Percentiles rank a stretch among this genome's conserved stretches.
Evolutionary conservation across 2,113 vertebrate genomes (phyloP).

Genomic region (Mesitornis unicolor): DNA sequence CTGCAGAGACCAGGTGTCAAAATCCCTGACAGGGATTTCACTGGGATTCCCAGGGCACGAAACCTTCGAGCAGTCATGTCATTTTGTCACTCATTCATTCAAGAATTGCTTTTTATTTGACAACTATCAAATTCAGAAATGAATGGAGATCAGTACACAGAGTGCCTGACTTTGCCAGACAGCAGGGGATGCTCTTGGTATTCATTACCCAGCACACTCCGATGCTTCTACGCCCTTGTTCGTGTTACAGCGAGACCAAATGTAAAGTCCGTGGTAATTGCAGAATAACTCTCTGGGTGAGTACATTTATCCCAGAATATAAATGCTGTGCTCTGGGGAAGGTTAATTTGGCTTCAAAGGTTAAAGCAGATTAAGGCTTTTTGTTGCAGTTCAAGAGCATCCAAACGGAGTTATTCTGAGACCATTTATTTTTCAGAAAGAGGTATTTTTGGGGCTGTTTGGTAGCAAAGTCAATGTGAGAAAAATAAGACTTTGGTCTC

Average conservation of each 20-base stretch:
- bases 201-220: neutral
- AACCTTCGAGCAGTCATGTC: accelerated
- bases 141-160: neutral
- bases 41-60: neutral
- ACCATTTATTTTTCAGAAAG: neutral
- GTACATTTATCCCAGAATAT: neutral
- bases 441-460: neutral
- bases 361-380: neutral
- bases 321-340: neutral
- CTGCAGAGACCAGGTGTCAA: neutral
- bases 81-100: neutral
- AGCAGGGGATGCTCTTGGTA: neutral
- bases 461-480: neutral
- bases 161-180: neutral
- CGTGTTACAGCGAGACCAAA: neutral
- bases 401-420: neutral
- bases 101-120: neutral
- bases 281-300: neutral
- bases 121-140: neutral
- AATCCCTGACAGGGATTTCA: neutral
- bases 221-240: accelerated
- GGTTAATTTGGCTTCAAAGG: neutral
- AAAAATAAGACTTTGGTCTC: neutral
- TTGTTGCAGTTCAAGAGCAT: neutral
- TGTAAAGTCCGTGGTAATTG: neutral